Base-by-base conservation (phyloP, 1,140 invertebrate species). In the Drosophila orosa region DNA sequence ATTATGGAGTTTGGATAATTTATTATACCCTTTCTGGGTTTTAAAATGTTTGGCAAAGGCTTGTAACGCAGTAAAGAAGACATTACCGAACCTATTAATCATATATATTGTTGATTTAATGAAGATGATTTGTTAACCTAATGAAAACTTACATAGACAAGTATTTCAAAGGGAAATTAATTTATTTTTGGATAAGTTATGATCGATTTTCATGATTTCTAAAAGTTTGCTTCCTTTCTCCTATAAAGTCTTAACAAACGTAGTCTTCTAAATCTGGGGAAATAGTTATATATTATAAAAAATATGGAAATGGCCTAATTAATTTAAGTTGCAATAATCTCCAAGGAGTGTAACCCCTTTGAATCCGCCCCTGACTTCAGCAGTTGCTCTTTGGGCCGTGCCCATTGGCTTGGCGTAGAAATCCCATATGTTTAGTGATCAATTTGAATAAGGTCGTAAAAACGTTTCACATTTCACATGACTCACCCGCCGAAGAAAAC, bases 381-480 rank as follows among this genome's bases (percentile, higher is more conserved):
- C 12, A 35, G 25, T 42, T 13, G n/a, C 39, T 35, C 4, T 31
- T 27, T 9, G 39, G 44, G 75, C 71, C 78, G 62, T 76, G 74
- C 75, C 82, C 83, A 61, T 75, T 25, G 22, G 13, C 24, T 50
- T 33, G 24, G 25, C 29, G 57, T 78, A 74, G 69, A 82, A 74
- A 80, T 69, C 50, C 62, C 37, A 42, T 81, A 55, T 22, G 60
- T 57, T 78, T 65, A 66, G 67, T 48, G 48, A 68, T 67, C 39
- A 58, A 80, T 84, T 82, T 75, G 73, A 77, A 80, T 65, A 55
- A 57, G 45, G 54, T 57, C 60, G 37, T 67, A 80, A 83, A 83
- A 62, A 31, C 80, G 62, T 85, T 86, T 85, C 63, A 85, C 82
- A 78, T 67, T 75, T 44, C 54, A 35, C 61, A 61, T 86, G 83